Base-by-base conservation (phyloP, 2,888 invertebrate genomes). In the Hirtodrosophila duncani region DNA sequence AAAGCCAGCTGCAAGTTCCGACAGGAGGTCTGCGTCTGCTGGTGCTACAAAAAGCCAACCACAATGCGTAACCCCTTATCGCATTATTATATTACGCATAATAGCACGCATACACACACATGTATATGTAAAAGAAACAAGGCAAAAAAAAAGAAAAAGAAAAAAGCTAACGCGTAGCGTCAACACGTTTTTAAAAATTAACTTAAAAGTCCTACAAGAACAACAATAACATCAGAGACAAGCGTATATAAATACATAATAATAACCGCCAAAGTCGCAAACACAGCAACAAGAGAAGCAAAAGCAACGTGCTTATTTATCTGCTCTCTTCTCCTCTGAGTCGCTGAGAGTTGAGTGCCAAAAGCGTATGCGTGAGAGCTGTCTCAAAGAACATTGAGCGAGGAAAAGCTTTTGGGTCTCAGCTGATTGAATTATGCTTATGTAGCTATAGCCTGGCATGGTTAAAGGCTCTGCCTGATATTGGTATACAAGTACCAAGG, bases 1-100 rank as follows among this genome's bases (percentile, higher is more conserved):
- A 42, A 38, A 39, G 45, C 29, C 52, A 78, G 74, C 63, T 78
- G 75, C 70, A 78, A 66, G 74, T 65, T 60, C 51, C n/a, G n/a
- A n/a, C n/a, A n/a, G n/a, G n/a, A n/a, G n/a, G n/a, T n/a, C n/a
- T n/a, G n/a, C n/a, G n/a, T n/a, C n/a, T n/a, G n/a, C n/a, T n/a
- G n/a, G n/a, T n/a, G n/a, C n/a, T n/a, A n/a, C n/a, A n/a, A n/a
- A n/a, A 59, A 43, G 44, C 52, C 53, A 57, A 58, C 66, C 37
- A 45, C n/a, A 49, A 49, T 44, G 44, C 56, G 74, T 78, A 66
- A 66, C 57, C 57, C 58, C n/a, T n/a, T n/a, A n/a, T 46, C 58
- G 31, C 29, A 37, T 30, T 63, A 59, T 64, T 45, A 60, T 46
- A 58, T 64, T 64, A 62, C 51, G 43, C 63, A 45, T 37, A 33